phyloP scores from a whole-genome alignment of 2,888 invertebrate genomes.

The Oithona nana region DNA sequence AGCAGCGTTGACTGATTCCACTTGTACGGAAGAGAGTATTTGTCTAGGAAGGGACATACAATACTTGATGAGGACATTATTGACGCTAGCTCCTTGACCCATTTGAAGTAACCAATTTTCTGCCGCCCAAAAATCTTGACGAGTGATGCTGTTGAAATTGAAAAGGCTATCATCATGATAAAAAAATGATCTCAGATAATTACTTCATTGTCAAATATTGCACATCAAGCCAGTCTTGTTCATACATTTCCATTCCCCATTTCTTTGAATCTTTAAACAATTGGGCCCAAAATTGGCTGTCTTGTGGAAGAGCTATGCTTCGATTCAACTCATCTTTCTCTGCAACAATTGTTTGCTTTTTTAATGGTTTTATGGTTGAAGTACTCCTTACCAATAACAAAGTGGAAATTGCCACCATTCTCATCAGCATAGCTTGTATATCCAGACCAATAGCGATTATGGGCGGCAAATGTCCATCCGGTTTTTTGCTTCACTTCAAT shows the following conservation, averaged over 20 bases:
- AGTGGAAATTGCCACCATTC: constrained; percentile 17
- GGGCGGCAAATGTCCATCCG: constrained; percentile 19
- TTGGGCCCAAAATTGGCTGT: constrained; percentile 19
- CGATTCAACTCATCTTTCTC: constrained; percentile 1
- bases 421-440: constrained; percentile 18
- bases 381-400: constrained; percentile 3
- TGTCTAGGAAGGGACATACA: constrained; percentile 13
- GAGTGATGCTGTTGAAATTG: not conserved
- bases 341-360: not conserved
- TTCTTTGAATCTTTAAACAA: constrained; percentile 17
- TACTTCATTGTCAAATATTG: constrained; percentile 2
- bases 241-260: constrained; percentile 19
- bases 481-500: constrained; percentile 13
- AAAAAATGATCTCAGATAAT: too few species aligned
- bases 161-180: not conserved
- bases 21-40: not conserved
- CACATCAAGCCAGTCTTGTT: constrained; percentile 20
- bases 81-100: not conserved
- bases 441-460: constrained; percentile 19
- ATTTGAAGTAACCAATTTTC: constrained; percentile 11
- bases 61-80: constrained; percentile 4
- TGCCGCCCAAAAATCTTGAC: constrained; percentile 4
- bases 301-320: constrained; percentile 18
- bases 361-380: not conserved
- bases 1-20: not conserved